Evolutionary conservation across 1,140 invertebrate genomes (phyloP).

Genomic region (Colletes latitarsis): DNA sequence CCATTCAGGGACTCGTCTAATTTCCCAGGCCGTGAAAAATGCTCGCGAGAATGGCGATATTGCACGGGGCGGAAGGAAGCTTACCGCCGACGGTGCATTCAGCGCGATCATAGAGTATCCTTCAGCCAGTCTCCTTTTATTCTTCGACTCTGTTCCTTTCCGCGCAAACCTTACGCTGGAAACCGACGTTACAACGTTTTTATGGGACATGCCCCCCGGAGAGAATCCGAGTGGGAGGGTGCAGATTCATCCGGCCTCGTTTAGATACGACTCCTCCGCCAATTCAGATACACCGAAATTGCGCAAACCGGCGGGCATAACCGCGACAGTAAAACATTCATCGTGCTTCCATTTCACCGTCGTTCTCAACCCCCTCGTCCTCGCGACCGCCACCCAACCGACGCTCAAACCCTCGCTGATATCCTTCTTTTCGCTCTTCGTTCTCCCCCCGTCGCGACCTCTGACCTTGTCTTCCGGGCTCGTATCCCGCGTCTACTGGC

Average conservation of each 20-base stretch:
- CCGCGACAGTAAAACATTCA: slow-evolving; percentile 67
- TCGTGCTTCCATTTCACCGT: slow-evolving; percentile 41
- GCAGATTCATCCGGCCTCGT: slow-evolving; percentile 64
- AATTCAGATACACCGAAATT: slow-evolving; percentile 70
- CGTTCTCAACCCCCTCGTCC: neutral
- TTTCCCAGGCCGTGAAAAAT: neutral
- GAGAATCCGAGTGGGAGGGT: slow-evolving; percentile 23
- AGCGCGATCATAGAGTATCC: slow-evolving; percentile 15
- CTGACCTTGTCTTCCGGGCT: slow-evolving; percentile 3
- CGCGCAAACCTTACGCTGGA: slow-evolving; percentile 28
- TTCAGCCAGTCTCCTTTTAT: slow-evolving; percentile 15
- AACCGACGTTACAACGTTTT: slow-evolving; percentile 58
- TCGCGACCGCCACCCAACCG: neutral
- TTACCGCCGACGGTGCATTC: slow-evolving; percentile 5
- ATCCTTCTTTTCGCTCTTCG: slow-evolving; percentile 18
- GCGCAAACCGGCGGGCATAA: slow-evolving; percentile 65
- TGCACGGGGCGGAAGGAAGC: neutral
- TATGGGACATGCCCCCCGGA: slow-evolving; percentile 51
- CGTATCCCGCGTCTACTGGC: slow-evolving; percentile 11
- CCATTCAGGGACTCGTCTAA: neutral
- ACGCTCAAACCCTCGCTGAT: neutral
- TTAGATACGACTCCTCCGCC: slow-evolving; percentile 66
- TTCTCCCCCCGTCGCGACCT: neutral
- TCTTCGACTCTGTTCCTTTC: neutral
- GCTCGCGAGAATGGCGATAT: neutral